Conservation (phyloP, 2,113 vertebrate species). For the Origma solitaria region DNA sequence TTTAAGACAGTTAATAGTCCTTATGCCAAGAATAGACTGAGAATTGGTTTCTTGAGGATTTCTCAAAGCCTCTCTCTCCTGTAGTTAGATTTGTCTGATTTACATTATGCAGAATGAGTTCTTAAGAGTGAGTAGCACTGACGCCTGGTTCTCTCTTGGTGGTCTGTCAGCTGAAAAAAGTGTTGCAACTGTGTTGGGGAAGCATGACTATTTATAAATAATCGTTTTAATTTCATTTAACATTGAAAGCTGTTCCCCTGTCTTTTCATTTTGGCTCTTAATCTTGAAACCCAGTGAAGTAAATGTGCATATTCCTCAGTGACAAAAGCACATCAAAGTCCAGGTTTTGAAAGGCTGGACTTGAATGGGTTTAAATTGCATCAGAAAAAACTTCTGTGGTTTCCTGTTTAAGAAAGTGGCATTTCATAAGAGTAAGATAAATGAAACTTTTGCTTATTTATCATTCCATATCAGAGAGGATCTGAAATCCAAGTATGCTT, state of each 20-base stretch:
- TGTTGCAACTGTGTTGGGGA: accelerated
- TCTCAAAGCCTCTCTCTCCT: background rate
- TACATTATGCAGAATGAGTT: background rate
- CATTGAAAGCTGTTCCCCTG: background rate
- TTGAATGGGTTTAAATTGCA: background rate
- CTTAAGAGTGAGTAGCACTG: background rate
- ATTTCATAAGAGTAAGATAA: background rate
- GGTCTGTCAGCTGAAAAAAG: background rate
- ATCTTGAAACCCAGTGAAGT: background rate
- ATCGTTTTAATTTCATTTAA: background rate
- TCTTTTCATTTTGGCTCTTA: background rate
- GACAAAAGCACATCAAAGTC: background rate
- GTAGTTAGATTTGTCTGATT: background rate
- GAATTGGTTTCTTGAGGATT: background rate
- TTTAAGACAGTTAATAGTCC: background rate
- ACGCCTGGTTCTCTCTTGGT: background rate
- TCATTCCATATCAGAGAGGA: accelerated
- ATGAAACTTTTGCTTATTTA: background rate
- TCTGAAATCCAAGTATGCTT: background rate
- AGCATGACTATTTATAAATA: background rate
- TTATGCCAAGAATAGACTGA: background rate
- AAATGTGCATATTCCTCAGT: background rate
- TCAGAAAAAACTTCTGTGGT: background rate
- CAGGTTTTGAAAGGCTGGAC: background rate
- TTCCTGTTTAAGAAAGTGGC: background rate